Evolutionary conservation across 2,113 vertebrate genomes (phyloP).

Genomic region (Pica pica): DNA sequence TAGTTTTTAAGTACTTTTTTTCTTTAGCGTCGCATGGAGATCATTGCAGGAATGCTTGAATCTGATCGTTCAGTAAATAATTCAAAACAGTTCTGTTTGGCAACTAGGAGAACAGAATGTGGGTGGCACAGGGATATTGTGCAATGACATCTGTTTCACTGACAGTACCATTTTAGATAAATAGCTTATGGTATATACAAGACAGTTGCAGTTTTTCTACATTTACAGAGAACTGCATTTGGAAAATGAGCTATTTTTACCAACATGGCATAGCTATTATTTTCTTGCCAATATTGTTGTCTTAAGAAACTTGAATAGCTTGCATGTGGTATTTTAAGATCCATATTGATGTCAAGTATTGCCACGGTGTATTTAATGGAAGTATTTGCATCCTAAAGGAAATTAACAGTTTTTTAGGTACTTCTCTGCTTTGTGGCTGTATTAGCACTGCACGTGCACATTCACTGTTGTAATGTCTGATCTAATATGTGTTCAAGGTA

Average conservation of each 20-base stretch:
- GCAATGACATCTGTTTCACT: slow-evolving; percentile 48
- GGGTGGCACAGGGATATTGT: not conserved
- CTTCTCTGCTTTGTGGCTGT: not conserved
- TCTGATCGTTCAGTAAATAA: not conserved
- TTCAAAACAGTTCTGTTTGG: slow-evolving; percentile 4
- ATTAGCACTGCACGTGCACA: not conserved
- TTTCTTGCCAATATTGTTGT: not conserved
- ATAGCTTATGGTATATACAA: slow-evolving; percentile 24
- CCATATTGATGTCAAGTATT: not conserved
- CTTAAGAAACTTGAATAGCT: not conserved
- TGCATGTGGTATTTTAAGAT: not conserved
- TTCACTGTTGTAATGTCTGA: not conserved
- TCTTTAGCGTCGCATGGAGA: not conserved
- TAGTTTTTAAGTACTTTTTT: not conserved
- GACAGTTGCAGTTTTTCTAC: not conserved
- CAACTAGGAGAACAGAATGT: slow-evolving; percentile 19
- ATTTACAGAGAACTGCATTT: not conserved
- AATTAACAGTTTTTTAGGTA: not conserved
- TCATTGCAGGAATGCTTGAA: not conserved
- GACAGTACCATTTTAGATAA: slow-evolving; percentile 6
- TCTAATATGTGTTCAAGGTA: not conserved
- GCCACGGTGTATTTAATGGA: not conserved
- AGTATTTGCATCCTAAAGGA: not conserved
- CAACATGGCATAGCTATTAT: not conserved
- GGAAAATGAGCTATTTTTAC: slow-evolving; percentile 24